A percentile compares a stretch with the other conserved stretches of the same genome.
phyloP scores from a whole-genome alignment of 2,797 vertebrate species.

The Halcyon leucocephala region DNA sequence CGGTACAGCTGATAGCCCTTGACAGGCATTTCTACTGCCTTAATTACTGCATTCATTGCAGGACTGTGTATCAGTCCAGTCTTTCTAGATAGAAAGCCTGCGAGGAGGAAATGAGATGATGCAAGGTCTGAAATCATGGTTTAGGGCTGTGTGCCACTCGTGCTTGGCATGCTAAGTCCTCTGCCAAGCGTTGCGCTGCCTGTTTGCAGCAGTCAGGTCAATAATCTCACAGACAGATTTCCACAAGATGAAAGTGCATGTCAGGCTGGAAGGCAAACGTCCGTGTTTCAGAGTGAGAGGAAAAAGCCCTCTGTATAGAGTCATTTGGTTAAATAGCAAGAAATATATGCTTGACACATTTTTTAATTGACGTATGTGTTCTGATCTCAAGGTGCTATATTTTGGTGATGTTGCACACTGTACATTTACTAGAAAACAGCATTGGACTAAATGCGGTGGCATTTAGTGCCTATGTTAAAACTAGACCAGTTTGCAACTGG shows the following conservation, averaged over 20 bases:
- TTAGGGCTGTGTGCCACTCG: not conserved
- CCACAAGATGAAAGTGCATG: not conserved
- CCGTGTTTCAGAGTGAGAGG: not conserved
- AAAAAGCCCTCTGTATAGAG: not conserved
- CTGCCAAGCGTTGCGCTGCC: not conserved
- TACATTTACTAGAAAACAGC: not conserved
- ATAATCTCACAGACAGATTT: not conserved
- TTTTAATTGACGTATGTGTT: rapidly evolving
- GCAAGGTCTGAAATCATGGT: not conserved
- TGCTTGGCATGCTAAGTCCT: not conserved
- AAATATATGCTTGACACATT: not conserved
- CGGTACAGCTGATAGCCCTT: not conserved
- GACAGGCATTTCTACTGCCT: not conserved
- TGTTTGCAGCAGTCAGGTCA: not conserved
- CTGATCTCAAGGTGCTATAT: not conserved
- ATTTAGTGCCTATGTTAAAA: not conserved
- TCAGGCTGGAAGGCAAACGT: not conserved
- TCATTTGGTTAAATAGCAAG: not conserved
- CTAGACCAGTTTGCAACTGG: not conserved
- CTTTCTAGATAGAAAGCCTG: not conserved
- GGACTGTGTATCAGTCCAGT: not conserved
- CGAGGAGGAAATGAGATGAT: not conserved
- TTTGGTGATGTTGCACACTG: not conserved
- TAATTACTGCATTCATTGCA: not conserved
- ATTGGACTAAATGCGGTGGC: not conserved